phyloP scores from a whole-genome alignment of 2,113 vertebrate genomes.

The Eptesicus fuscus region DNA sequence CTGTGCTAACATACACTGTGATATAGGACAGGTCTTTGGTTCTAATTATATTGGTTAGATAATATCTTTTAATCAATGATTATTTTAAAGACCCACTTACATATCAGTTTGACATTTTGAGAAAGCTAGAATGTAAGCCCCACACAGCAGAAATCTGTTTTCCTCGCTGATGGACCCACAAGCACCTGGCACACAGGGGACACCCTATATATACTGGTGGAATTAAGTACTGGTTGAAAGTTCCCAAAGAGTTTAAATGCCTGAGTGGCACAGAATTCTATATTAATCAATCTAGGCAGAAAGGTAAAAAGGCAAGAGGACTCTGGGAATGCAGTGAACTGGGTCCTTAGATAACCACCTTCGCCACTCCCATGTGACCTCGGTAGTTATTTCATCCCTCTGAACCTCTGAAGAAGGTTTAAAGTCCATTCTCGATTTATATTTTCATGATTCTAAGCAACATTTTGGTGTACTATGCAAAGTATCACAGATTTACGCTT shows the following conservation, averaged over 20 bases:
- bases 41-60: neutral
- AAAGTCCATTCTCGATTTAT: neutral
- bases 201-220: neutral
- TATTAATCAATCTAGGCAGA: neutral
- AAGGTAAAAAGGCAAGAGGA: neutral
- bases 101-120: neutral
- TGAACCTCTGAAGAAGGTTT: neutral
- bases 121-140: neutral
- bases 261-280: neutral
- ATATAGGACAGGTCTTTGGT: neutral
- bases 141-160: neutral
- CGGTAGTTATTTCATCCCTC: neutral
- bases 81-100: constrained; percentile 28
- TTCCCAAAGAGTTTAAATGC: neutral
- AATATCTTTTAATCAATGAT: neutral
- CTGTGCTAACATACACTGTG: neutral
- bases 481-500: neutral
- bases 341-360: neutral
- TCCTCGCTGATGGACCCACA: neutral
- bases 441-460: neutral
- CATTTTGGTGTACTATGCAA: neutral
- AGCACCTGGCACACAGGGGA: neutral
- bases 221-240: neutral
- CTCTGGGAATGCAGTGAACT: neutral
- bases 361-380: neutral